phyloP scores from a whole-genome alignment of 2,888 invertebrate genomes.

The Fabriciana adippe region DNA sequence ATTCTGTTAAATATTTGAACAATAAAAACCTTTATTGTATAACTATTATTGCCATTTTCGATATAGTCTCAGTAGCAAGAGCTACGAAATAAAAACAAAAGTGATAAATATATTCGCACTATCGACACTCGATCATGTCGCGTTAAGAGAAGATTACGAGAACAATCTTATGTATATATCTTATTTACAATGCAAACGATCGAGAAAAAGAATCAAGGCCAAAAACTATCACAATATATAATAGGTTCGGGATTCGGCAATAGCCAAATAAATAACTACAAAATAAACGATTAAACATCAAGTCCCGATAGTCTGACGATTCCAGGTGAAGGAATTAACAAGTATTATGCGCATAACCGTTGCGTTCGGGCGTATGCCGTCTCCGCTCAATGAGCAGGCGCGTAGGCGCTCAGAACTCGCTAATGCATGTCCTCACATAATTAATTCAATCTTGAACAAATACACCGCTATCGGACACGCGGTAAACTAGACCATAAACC shows the following conservation, averaged over 20 bases:
- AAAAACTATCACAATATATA: constrained; percentile 70
- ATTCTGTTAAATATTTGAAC: constrained; percentile 69
- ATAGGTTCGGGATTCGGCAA: constrained; percentile 71
- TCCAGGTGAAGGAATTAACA: constrained; percentile 64
- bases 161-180: constrained; percentile 54
- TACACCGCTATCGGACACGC: constrained; percentile 62
- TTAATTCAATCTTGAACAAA: constrained; percentile 69
- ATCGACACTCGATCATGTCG: constrained; percentile 57
- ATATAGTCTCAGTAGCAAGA: constrained; percentile 55
- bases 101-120: constrained; percentile 40
- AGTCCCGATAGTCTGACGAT: constrained; percentile 57
- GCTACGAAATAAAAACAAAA: constrained; percentile 35
- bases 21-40: constrained; percentile 67
- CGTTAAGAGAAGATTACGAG: constrained; percentile 64
- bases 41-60: constrained; percentile 78
- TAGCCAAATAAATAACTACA: constrained; percentile 68
- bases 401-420: constrained; percentile 64
- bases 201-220: constrained; percentile 63
- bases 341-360: constrained; percentile 69
- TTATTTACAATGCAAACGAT: constrained; percentile 76
- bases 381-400: constrained; percentile 78
- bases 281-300: constrained; percentile 54
- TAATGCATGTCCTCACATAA: constrained; percentile 68
- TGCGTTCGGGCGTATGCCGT: constrained; percentile 71
- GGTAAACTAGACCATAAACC: constrained; percentile 49